phyloP scores from a whole-genome alignment of 2,888 invertebrate genomes.

The Drosophila kambysellisi region DNA sequence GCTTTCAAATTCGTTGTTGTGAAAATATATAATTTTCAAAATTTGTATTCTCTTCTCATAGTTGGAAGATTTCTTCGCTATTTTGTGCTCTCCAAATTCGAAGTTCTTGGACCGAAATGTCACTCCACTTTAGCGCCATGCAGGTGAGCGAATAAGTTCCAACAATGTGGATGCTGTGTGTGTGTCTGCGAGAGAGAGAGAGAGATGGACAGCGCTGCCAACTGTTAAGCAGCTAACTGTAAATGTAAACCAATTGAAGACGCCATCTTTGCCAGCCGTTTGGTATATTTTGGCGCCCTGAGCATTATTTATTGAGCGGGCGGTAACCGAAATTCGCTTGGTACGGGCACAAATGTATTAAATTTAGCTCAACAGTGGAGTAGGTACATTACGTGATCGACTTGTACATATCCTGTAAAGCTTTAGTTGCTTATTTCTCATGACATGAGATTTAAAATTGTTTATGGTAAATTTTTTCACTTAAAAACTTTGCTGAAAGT shows the following conservation, averaged over 20 bases:
- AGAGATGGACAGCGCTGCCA: slow-evolving; percentile 14
- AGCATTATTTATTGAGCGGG: slow-evolving; percentile 9
- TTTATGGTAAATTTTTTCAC: not conserved
- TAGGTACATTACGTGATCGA: not conserved
- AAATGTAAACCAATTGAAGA: slow-evolving; percentile 24
- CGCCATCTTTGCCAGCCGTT: slow-evolving; percentile 20
- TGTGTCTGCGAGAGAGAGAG: too few species aligned
- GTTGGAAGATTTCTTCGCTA: not conserved
- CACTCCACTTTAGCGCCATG: slow-evolving; percentile 84
- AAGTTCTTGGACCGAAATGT: slow-evolving; percentile 69
- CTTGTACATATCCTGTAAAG: slow-evolving; percentile 5
- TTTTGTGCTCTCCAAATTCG: slow-evolving; percentile 15
- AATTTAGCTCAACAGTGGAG: not conserved
- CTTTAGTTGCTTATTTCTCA: too few species aligned
- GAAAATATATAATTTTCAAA: not conserved
- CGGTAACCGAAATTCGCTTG: slow-evolving; percentile 33
- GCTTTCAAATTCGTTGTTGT: not conserved
- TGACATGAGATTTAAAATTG: not conserved
- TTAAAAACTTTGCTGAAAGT: not conserved
- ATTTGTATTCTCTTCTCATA: slow-evolving; percentile 1
- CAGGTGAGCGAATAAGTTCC: slow-evolving; percentile 76
- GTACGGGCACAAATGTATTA: slow-evolving; percentile 20
- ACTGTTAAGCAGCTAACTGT: slow-evolving; percentile 3
- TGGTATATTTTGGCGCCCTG: slow-evolving; percentile 3
- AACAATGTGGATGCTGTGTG: slow-evolving; percentile 38